Base-by-base conservation (phyloP, 2,113 vertebrate species). In the Proterorhinus semilunaris region DNA sequence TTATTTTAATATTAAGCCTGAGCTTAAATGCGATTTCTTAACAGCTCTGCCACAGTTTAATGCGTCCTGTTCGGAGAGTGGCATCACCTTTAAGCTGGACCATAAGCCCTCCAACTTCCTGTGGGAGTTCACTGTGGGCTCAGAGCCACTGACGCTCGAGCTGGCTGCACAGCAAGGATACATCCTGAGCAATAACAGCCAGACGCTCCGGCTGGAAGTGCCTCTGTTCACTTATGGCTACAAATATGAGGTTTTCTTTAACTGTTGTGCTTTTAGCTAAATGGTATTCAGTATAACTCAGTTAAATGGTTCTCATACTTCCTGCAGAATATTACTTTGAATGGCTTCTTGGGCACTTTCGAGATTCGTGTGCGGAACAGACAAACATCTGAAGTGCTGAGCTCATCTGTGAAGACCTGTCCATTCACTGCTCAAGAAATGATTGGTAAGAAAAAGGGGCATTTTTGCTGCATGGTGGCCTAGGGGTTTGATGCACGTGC, bases 191-290 rank as follows among this genome's bases (percentile, higher is more conserved):
- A 90, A 89, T 4, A 13, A 84, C 7, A 86, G 78, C 74, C 52
- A 73, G 46, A 77, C 44, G 43, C 75, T 91, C 66, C 59, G 1
- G 53, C 69, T 92, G 7, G 21, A 79, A 7, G 86, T 91, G 21
- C 89, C 91, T 0, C 78, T 91, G 8, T 88, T 82, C 58, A 74
- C 87, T 6, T 2, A 27, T 1, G 90, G 91, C 47, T 90, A 75
- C 48, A 1, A 58, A 15, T 92, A 91, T 70, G 50, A 80, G 80
- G 90, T 91, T 27, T 21, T 21, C 1, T 21, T 36, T 36, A 36
- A 36, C 4, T 36, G 27, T 3, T 13, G 49, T 51, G 6, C 49
- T 51, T n/a, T 4, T 51, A 13, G 2, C 4, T 15, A 51, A 15
- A 13, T 4, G 10, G 7, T 12, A 8, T 44, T 17, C 7, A 6